Base-by-base conservation (phyloP, 2,797 vertebrate genomes). In the Poeciliopsis gracilis region DNA sequence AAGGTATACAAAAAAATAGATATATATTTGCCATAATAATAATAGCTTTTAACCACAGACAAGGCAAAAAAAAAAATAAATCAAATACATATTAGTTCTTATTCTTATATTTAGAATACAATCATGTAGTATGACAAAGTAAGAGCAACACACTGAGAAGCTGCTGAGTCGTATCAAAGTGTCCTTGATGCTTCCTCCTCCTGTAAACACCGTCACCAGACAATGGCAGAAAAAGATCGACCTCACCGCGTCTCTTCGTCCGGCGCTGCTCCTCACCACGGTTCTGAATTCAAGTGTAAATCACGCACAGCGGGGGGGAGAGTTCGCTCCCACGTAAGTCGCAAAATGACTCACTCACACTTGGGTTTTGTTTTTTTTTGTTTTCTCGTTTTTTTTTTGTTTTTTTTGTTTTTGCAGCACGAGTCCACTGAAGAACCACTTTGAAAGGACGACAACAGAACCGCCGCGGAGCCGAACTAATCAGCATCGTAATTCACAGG, bases 41-140 rank as follows among this genome's bases (percentile, higher is more conserved):
- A 87, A 84, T 90, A 88, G 87, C 82, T 91, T 85, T 90, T 43
- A 87, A 90, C 83, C 90, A 92, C 86, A 61, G 77, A 91, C 84
- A 85, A 91, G 88, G 90, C 90, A 89, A 90, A 51, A 92, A 51
- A 49, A 92, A 51, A 30, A 30, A 33, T n/a, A 33, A 92, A 75
- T 85, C 59, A 84, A 87, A 86, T 75, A 82, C 83, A 73, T 77
- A 85, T 76, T 43, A 73, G 82, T 73, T 84, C 78, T 67, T 87
- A 87, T 80, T 79, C 77, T 59, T 85, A 88, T 79, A 51, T 86
- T 85, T 89, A 80, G 88, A 67, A 30, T 91, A 91, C 90, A 92
- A 91, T 91, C 93, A 91, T 85, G 28, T 57, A 83, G 77, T 78
- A 86, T 88, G 84, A 81, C 84, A 81, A 89, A 87, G 76, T 72